phyloP scores from a whole-genome alignment of 1,140 invertebrate species.

The Alviniconcha marisindica region DNA sequence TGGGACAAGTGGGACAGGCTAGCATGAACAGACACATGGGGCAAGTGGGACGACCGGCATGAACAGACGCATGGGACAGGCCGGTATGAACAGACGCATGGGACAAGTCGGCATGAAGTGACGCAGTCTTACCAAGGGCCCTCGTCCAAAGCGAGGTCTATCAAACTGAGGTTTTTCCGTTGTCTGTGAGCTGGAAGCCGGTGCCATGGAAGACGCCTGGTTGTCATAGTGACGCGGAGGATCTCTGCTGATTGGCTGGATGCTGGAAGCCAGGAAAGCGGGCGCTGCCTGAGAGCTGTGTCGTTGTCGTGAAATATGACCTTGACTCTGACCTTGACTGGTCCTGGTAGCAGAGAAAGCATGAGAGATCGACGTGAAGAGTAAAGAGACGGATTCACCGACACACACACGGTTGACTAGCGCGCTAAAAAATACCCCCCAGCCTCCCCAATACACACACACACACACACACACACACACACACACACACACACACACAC shows the following conservation, averaged over 20 bases:
- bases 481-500: background rate
- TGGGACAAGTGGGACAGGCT: too few species aligned
- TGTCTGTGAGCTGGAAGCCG: background rate
- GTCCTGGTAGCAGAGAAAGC: background rate
- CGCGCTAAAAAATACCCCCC: too few species aligned
- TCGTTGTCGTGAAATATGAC: background rate
- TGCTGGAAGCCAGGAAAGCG: slow-evolving; percentile 26
- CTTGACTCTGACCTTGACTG: slow-evolving; percentile 20
- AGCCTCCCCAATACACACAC: too few species aligned
- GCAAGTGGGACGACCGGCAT: too few species aligned
- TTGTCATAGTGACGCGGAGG: slow-evolving; percentile 27
- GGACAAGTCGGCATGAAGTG: too few species aligned
- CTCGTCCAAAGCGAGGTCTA: slow-evolving; percentile 5
- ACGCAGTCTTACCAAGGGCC: slow-evolving; percentile 23
- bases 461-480: background rate
- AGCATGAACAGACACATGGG: too few species aligned
- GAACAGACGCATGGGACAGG: too few species aligned
- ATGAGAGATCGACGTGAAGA: too few species aligned
- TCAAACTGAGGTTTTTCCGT: slow-evolving; percentile 12
- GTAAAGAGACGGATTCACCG: too few species aligned
- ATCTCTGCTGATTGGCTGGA: slow-evolving; percentile 39
- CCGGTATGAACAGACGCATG: too few species aligned
- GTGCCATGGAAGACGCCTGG: slow-evolving; percentile 2
- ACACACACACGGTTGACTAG: too few species aligned
- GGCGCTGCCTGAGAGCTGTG: slow-evolving; percentile 5